Conservation (phyloP, 2,797 vertebrate genomes). For the Apogon talboti region DNA sequence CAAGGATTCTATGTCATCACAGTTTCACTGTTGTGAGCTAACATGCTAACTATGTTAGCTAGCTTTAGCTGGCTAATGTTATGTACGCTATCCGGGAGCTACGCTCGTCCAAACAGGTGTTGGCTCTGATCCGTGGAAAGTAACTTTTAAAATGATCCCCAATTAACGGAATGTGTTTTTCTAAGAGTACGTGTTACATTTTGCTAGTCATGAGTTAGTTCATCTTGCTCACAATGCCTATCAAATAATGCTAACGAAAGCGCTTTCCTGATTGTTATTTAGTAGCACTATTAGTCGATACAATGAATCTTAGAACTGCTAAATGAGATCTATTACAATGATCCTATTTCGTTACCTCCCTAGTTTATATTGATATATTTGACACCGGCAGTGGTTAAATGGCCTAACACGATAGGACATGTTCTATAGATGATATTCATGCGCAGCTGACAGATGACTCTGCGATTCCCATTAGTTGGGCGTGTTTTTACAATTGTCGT, state of each 20-base stretch:
- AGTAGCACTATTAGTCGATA: conserved; percentile 6
- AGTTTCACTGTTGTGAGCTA: conserved; percentile 25
- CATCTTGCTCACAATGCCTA: not conserved
- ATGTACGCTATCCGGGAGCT: conserved; percentile 47
- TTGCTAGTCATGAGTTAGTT: not conserved
- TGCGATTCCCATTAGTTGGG: conserved; percentile 33
- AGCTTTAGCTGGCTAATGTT: conserved; percentile 48
- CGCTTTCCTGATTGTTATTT: not conserved
- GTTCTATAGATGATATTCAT: conserved; percentile 12
- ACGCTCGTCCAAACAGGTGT: conserved; percentile 61
- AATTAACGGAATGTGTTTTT: too few species aligned
- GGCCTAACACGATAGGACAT: conserved; percentile 42
- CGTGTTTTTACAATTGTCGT: not conserved
- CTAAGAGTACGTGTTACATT: too few species aligned
- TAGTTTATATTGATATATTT: conserved; percentile 13
- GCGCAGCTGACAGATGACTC: conserved; percentile 63
- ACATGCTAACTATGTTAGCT: conserved; percentile 41
- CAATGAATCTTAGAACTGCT: not conserved
- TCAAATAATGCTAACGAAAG: conserved; percentile 8
- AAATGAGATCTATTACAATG: accelerated
- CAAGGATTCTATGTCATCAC: not conserved
- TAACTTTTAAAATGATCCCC: not conserved
- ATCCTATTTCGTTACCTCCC: accelerated
- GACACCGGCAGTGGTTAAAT: conserved; percentile 30
- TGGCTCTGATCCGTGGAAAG: not conserved